Evolutionary conservation across 2,113 vertebrate species (phyloP), one percentile per base, ranked within the genome.

Genomic region (Catharus fuscescens): DNA sequence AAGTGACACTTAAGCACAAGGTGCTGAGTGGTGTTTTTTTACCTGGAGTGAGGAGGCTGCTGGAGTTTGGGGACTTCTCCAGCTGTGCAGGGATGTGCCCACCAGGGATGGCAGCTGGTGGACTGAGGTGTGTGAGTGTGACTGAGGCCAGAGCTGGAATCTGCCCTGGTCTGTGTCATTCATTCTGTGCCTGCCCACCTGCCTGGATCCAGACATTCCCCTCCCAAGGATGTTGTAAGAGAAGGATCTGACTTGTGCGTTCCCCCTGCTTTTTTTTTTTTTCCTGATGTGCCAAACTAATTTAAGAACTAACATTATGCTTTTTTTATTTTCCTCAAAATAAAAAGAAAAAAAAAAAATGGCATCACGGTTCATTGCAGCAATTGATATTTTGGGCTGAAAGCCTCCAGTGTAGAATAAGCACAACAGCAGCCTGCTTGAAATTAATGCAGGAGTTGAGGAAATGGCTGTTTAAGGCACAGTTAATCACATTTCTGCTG

Each of bases 1-100:
- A 14, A 97, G 92, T 67, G 96, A 98, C 82, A 98, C 97, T 81
- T 98, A 98, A 94, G 50, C 20, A 10, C 38, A 18, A n/a, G 36
- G 52, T 38, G 1, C 9, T 3, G 16, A 26, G 48, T 13, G 86
- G 88, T 73, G 19, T 54, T 53, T 81, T 79, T 92, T 92, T 44
- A 48, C 17, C 4, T 31, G 72, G 59, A 54, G 45, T 1, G 16
- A 44, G 73, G 79, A 93, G 82, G 69, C 79, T 88, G 79, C 64
- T 60, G 80, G 61, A 13, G 82, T 56, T 57, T 42, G 32, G 74
- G 71, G 71, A 52, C 65, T 20, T 48, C 60, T 84, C 73, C 66
- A 61, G 16, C 12, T 20, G 34, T 3, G 18, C 70, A 14, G 60
- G 26, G 45, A 40, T 9, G 62, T 0, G 14, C 59, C 26, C 59